Evolutionary conservation across 2,888 invertebrate species (phyloP), one percentile per base, ranked within the genome.

Genomic region (Neoascia interrupta): DNA sequence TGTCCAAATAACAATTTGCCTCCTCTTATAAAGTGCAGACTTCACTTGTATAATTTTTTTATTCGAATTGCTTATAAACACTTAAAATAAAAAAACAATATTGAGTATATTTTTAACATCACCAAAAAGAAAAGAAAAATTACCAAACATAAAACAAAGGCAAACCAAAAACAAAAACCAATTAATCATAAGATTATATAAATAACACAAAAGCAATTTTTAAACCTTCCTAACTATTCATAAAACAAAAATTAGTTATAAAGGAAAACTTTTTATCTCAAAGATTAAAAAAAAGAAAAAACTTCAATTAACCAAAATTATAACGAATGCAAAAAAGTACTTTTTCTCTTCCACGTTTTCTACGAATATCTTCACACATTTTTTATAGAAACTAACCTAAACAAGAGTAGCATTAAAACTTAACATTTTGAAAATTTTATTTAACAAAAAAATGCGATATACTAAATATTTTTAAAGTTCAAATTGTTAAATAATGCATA

Each of bases 321-420:
- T 72, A 64, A 31, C 1, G 1, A 49, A 60, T 2, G n/a, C n/a
- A 70, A 39, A 36, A 49, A 66, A 45, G 18, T 8, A 63, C 66
- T 81, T 82, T 83, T 84, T 81, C 83, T 84, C 84, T 83, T 84
- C 84, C 83, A 84, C 82, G 31, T 81, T 82, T 81, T 81, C 81
- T 81, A 81, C 81, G 56, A 79, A 68, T 56, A 66, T 79, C 79
- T 73, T 79, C 79, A 79, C 72, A 72, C 73, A 56, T 51, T 73
- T 79, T 79, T 79, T 72, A 66, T 43, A 66, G 8, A 31, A 79
- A 64, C 51, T 68, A 79, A 68, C 61, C 66, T 61, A 28, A 56
- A 56, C n/a, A 18, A 43, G 37, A 73, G 64, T 60, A 66, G 60
- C 41, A 53, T 45, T 31, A 51, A 72, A 43, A 51, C 8, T 37